Percentiles rank a stretch among this genome's conserved stretches.
Evolutionary conservation across 2,888 invertebrate genomes (phyloP).

Genomic region (Malachius bipustulatus): DNA sequence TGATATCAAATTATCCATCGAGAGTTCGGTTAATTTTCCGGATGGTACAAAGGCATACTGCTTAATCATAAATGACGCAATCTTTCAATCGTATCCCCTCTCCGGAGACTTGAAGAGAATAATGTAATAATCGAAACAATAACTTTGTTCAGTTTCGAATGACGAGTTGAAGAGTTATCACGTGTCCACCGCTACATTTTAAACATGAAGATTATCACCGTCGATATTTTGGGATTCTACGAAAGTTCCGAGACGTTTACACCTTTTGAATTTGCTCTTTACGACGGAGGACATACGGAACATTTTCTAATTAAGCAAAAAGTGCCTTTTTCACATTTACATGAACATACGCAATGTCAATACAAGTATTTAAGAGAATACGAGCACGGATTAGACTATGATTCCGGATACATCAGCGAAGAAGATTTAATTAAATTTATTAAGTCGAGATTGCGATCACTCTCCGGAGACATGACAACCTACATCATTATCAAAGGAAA

Average conservation of each 20-base stretch:
- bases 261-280: neutral
- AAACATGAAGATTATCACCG: neutral
- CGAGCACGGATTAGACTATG: neutral
- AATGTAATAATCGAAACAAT: no score
- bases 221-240: neutral
- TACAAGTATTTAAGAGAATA: neutral
- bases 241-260: neutral
- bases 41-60: neutral
- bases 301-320: neutral
- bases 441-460: no score
- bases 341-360: neutral
- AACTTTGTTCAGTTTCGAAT: no score
- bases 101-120: neutral
- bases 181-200: no score
- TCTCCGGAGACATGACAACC: no score
- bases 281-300: neutral
- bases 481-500: no score
- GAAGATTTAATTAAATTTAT: no score
- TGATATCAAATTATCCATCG: neutral
- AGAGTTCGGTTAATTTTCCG: neutral
- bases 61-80: neutral
- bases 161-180: no score
- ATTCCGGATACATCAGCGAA: no score
- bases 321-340: no score
- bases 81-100: neutral